Evolutionary conservation across 2,888 invertebrate genomes (phyloP).

Genomic region (Ochropleura leucogaster): DNA sequence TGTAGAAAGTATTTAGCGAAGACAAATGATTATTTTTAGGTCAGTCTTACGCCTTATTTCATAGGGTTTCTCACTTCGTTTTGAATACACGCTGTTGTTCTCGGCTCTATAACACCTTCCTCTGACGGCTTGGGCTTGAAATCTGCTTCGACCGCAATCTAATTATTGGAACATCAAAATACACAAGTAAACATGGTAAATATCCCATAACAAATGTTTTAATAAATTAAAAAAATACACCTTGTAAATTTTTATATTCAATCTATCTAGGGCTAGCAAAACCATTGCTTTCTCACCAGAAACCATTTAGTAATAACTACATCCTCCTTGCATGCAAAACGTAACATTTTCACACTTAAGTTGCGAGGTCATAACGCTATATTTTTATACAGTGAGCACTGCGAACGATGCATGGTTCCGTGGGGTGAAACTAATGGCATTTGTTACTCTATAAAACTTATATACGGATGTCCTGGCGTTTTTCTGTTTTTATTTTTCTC

Average conservation of each 20-base stretch:
- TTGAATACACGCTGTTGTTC: no score
- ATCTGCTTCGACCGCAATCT: no score
- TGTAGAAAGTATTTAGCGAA: no score
- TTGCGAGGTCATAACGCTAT: conserved; percentile 26
- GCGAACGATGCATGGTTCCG: conserved; percentile 16
- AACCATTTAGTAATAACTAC: conserved; percentile 12
- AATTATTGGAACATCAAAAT: no score
- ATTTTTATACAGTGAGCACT: conserved; percentile 51
- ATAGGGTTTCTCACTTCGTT: no score
- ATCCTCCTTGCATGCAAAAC: conserved; percentile 14
- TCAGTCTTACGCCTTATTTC: no score
- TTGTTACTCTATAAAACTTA: conserved; percentile 38
- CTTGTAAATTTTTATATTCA: neutral
- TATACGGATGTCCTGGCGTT: conserved; percentile 16
- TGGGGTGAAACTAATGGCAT: conserved; percentile 39
- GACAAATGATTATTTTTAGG: no score
- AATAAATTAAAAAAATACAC: no score
- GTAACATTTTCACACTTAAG: conserved; percentile 7
- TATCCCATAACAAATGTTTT: no score
- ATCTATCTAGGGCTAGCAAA: neutral
- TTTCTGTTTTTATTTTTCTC: conserved; percentile 27
- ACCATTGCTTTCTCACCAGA: neutral
- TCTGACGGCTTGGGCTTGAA: no score
- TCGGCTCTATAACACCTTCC: no score
- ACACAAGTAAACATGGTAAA: no score